Evolutionary conservation across 1,140 invertebrate genomes (phyloP), one percentile per base, ranked within the genome.

Genomic region (Neomicropteryx cornuta): DNA sequence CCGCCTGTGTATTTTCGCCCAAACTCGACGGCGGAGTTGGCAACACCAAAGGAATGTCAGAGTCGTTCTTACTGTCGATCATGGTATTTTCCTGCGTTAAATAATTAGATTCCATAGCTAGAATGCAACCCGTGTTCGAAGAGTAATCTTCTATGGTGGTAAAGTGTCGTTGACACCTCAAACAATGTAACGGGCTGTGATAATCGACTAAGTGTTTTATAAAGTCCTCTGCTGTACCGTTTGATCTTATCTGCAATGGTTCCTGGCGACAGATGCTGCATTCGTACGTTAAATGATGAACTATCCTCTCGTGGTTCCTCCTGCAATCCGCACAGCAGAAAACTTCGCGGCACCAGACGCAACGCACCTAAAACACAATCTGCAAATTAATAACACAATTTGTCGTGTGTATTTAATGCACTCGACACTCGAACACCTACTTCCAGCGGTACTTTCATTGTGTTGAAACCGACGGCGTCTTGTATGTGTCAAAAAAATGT

Each of bases 261-360:
- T 43, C 48, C 5, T 43, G 40, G 28, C 62, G 49, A 33, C 66
- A 68, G 28, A 68, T 52, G 0, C 54, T 52, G 34, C 66, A 68
- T 20, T 68, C 58, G 44, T 52, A 68, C 1, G 41, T 49, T 0
- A 68, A 49, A 8, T 49, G 49, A 46, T 68, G 66, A 3, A 45
- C 41, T 3, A 33, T 33, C 31, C 46, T 41, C 35, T 68, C 66
- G 51, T 68, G 66, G 28, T 45, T 54, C 45, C 58, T 49, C 10
- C 66, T 58, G 36, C 66, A 68, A 8, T 62, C 46, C 2, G 42
- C 47, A 36, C 66, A 67, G 45, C 66, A 68, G 45, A 66, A 67
- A 31, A 56, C 47, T 27, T 55, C 47, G 37, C 58, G 55, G 46
- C 64, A 68, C n/a, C 59, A 49, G 20, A 65, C 55, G 38, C 66